Conservation (phyloP, 2,797 vertebrate species). For the Coranthus polyacanthus region DNA sequence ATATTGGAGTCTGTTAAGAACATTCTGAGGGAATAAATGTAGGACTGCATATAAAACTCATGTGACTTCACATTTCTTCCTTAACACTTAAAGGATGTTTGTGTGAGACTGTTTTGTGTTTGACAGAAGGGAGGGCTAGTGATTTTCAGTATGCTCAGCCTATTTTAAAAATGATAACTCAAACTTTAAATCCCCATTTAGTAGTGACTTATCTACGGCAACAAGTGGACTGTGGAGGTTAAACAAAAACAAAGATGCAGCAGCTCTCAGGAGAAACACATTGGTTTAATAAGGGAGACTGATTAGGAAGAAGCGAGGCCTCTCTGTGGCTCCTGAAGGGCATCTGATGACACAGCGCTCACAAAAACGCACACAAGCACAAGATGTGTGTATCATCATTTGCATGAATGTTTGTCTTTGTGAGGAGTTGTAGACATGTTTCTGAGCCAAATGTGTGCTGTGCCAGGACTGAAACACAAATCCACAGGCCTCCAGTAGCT, state of each 20-base stretch:
- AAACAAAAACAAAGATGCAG: constrained; percentile 7
- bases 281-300: constrained; percentile 2
- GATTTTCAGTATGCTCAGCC: neutral
- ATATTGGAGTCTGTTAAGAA: neutral
- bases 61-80: too few species aligned
- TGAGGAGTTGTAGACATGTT: constrained; percentile 9
- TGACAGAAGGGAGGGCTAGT: too few species aligned
- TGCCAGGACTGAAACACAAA: constrained; percentile 16
- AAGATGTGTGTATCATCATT: neutral
- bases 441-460: neutral
- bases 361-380: neutral
- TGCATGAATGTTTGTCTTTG: neutral
- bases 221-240: constrained; percentile 5
- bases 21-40: neutral
- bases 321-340: constrained; percentile 23
- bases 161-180: neutral
- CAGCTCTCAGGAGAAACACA: constrained; percentile 6
- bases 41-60: too few species aligned
- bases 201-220: constrained; percentile 11
- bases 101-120: too few species aligned
- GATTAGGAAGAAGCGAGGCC: neutral
- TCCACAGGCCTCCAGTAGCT: constrained; percentile 10
- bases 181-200: neutral
- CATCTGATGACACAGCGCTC: constrained; percentile 4
- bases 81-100: too few species aligned